Evolutionary conservation across 2,113 vertebrate species (phyloP).

Genomic region (Toxotes chatareus): DNA sequence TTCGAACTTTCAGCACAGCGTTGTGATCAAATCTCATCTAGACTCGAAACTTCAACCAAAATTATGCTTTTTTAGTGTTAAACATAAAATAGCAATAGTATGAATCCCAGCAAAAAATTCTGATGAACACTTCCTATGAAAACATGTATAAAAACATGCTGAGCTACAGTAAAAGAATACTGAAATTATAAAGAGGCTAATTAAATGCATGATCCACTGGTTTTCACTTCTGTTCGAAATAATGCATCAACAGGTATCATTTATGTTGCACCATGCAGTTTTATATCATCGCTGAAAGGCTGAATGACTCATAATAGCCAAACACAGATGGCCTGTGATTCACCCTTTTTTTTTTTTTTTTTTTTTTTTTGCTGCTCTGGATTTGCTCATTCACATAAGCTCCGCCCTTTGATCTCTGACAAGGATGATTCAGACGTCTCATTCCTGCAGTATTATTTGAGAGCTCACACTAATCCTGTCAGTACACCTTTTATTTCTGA

Average conservation of each 20-base stretch:
- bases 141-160: background rate
- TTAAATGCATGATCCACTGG: background rate
- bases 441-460: background rate
- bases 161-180: background rate
- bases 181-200: background rate
- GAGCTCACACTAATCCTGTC: background rate
- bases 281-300: background rate
- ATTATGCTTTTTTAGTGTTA: background rate
- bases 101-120: background rate
- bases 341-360: no score
- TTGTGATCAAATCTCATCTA: background rate
- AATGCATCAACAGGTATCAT: background rate
- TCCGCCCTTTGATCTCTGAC: constrained; percentile 14
- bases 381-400: constrained; percentile 12
- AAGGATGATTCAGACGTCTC: background rate
- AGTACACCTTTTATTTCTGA: constrained; percentile 22
- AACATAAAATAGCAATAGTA: background rate
- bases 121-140: background rate
- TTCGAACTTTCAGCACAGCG: constrained; percentile 3
- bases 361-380: background rate
- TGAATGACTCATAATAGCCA: background rate
- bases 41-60: background rate
- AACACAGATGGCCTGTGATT: constrained; percentile 16
- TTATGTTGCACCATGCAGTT: background rate
- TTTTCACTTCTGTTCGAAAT: background rate